Conservation (phyloP, 2,888 invertebrate genomes). For the Agriopis marginaria region DNA sequence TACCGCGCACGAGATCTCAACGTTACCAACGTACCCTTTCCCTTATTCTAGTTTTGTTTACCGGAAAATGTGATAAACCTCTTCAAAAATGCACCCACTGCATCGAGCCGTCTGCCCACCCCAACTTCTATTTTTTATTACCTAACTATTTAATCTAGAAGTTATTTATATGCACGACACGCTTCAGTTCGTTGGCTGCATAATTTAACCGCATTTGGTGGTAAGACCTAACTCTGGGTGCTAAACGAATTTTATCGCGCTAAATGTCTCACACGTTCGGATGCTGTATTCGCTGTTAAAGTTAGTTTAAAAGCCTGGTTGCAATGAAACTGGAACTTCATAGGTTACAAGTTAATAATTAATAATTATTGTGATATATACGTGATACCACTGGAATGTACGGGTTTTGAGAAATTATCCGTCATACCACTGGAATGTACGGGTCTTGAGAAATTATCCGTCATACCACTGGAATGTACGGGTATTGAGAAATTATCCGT, state of each 20-base stretch:
- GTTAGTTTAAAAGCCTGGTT: constrained; percentile 19
- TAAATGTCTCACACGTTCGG: constrained; percentile 36
- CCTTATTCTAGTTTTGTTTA: neutral
- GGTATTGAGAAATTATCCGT: too few species aligned
- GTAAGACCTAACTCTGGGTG: constrained; percentile 34
- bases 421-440: too few species aligned
- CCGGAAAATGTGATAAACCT: constrained; percentile 3
- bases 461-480: too few species aligned
- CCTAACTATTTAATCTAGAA: constrained; percentile 25
- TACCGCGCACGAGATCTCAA: too few species aligned
- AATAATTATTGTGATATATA: too few species aligned
- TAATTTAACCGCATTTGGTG: constrained; percentile 37
- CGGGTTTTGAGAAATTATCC: too few species aligned
- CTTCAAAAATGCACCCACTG: constrained; percentile 14
- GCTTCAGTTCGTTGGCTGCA: constrained; percentile 32
- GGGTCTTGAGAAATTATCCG: too few species aligned
- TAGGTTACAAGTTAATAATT: neutral
- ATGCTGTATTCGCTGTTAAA: constrained; percentile 28
- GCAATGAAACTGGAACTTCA: neutral
- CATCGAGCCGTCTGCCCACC: neutral
- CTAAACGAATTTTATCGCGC: constrained; percentile 37
- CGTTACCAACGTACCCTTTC: too few species aligned
- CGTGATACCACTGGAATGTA: too few species aligned
- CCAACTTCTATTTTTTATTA: constrained; percentile 26
- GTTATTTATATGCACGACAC: constrained; percentile 33